Conservation (phyloP, 2,113 vertebrate genomes). For the Clarias magur region DNA sequence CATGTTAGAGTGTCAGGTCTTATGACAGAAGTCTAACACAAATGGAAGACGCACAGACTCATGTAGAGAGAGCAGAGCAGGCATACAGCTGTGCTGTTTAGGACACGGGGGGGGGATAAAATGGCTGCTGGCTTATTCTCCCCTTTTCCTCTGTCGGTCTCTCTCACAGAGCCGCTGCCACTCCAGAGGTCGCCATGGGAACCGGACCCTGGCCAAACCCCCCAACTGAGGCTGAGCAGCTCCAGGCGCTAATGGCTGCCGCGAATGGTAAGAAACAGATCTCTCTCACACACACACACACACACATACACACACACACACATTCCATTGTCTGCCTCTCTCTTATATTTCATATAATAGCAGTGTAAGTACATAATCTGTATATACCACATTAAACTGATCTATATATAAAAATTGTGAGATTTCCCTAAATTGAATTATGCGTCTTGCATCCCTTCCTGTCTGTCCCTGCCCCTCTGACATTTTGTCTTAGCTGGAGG, state of each 20-base stretch:
- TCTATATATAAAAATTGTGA: not conserved
- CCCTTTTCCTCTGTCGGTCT: slow-evolving; percentile 30
- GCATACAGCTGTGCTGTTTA: slow-evolving; percentile 10
- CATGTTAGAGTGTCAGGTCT: not conserved
- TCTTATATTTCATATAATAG: not conserved
- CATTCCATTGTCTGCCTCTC: not conserved
- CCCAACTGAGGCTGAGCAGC: slow-evolving; percentile 94
- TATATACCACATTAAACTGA: not conserved
- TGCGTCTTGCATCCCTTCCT: not conserved
- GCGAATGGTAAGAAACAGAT: slow-evolving; percentile 82
- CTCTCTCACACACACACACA: not conserved
- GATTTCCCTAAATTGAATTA: not conserved
- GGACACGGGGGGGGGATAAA: slow-evolving; percentile 12
- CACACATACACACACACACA: not conserved
- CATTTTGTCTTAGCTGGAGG: slow-evolving; percentile 8
- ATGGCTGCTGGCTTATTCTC: slow-evolving; percentile 54
- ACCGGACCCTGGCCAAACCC: slow-evolving; percentile 96
- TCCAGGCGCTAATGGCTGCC: slow-evolving; percentile 97
- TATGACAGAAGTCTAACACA: not conserved
- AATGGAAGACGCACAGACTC: not conserved
- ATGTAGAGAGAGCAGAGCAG: not conserved
- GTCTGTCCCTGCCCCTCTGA: not conserved
- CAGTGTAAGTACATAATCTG: not conserved
- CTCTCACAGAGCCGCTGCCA: slow-evolving; percentile 68
- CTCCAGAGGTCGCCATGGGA: slow-evolving; percentile 84